These are phyloP conservation scores for Typhlichthys subterraneus DNA, from an alignment of 2,797 vertebrate genomes.

Conservation along the genomic window DNA sequence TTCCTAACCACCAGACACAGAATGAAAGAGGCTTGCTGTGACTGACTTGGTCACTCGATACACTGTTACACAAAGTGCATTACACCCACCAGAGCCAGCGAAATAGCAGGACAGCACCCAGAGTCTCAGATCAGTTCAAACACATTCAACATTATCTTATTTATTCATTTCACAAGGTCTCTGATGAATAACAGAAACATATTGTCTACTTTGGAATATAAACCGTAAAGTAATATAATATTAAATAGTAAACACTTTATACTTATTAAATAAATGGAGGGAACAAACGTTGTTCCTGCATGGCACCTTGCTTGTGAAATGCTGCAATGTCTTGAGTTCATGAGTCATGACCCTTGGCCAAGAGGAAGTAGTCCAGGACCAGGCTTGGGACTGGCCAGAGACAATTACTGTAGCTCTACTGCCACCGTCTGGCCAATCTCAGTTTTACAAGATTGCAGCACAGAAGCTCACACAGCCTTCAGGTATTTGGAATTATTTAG, in stretches of 20 bases:
- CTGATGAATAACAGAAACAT: no score
- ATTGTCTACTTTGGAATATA: no score
- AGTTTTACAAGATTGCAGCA: background rate
- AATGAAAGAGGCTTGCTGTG: constrained; percentile 44
- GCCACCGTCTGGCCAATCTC: constrained; percentile 47
- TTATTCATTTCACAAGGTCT: no score
- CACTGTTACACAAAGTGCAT: constrained; percentile 59
- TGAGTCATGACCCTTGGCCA: constrained; percentile 49
- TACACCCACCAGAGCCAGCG: constrained; percentile 35
- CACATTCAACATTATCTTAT: constrained; percentile 11
- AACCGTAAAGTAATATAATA: no score
- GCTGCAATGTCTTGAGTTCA: constrained; percentile 54
- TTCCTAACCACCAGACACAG: constrained; percentile 60
- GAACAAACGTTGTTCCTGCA: background rate
- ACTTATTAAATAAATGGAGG: no score
- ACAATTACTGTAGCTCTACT: constrained; percentile 7
- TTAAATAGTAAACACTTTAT: no score
- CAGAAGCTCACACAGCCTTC: no score
- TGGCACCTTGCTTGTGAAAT: constrained; percentile 44
- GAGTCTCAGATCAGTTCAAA: constrained; percentile 14
- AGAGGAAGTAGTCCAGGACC: constrained; percentile 40
- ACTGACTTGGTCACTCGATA: constrained; percentile 65
- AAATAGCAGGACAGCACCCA: constrained; percentile 15
- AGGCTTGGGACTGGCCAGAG: background rate
- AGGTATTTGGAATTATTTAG: no score